A percentile compares a stretch with the other conserved stretches of the same genome.
Conservation (phyloP, 2,888 invertebrate species). For the Caenorhabditis virilis region DNA sequence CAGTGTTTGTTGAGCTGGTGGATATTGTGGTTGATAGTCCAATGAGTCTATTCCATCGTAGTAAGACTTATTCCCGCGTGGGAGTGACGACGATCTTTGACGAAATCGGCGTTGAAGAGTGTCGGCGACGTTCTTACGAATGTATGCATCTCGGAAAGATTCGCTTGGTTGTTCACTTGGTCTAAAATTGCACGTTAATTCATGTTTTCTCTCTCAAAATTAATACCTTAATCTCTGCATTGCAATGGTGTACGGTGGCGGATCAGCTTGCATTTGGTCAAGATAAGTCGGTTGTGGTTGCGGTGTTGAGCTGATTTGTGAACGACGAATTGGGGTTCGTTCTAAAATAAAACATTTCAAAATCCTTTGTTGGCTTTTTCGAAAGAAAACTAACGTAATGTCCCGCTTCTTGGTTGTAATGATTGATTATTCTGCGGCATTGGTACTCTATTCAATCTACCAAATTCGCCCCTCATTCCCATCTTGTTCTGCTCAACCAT, state of each 20-base stretch:
- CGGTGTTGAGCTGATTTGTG: conserved; percentile 25
- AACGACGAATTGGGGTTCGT: conserved; percentile 23
- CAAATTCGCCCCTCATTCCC: too few species aligned
- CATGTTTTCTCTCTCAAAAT: background rate
- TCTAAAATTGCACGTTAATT: conserved; percentile 15
- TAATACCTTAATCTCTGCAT: conserved; percentile 38
- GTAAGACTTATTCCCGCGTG: conserved; percentile 41
- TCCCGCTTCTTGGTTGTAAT: too few species aligned
- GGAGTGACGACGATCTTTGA: conserved; percentile 51
- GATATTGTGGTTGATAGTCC: conserved; percentile 15
- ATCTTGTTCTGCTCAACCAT: too few species aligned
- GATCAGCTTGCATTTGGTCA: conserved; percentile 46
- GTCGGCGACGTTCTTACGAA: conserved; percentile 46
- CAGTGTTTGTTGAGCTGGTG: conserved; percentile 9
- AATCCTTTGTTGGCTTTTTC: too few species aligned
- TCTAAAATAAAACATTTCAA: too few species aligned
- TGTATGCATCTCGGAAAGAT: conserved; percentile 48
- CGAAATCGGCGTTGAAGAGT: conserved; percentile 41
- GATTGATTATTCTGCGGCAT: too few species aligned
- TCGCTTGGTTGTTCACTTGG: conserved; percentile 30
- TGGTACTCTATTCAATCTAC: too few species aligned
- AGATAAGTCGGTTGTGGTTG: conserved; percentile 37
- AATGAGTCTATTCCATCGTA: conserved; percentile 31
- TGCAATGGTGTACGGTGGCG: conserved; percentile 50
- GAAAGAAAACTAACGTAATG: too few species aligned